phyloP scores from a whole-genome alignment of 2,888 invertebrate genomes.

The Graphium colonna region DNA sequence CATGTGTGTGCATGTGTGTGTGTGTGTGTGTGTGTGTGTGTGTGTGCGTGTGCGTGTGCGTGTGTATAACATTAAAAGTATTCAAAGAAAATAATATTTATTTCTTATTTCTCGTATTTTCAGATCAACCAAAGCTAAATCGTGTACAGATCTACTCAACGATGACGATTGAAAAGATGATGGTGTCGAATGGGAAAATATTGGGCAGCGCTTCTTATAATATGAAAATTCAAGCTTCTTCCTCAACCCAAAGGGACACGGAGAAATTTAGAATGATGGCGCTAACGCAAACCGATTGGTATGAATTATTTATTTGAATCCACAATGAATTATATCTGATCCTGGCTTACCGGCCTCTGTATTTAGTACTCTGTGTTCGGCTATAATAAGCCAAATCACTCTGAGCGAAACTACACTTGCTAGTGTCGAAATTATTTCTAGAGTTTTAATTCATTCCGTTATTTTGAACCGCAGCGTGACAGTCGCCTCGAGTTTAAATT shows the following conservation, averaged over 20 bases:
- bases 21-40: too few relatives aligned
- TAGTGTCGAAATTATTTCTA: constrained; percentile 16
- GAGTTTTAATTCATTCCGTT: constrained; percentile 9
- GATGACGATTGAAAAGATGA: constrained; percentile 69
- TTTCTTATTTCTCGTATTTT: too few relatives aligned
- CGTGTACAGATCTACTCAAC: constrained; percentile 85
- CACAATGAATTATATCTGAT: too few relatives aligned
- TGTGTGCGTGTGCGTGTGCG: too few relatives aligned
- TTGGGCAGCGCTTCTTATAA: constrained; percentile 3
- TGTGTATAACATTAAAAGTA: too few relatives aligned
- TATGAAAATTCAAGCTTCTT: constrained; percentile 5
- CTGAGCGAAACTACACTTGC: not conserved
- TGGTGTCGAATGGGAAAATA: constrained; percentile 9
- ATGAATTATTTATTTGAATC: not conserved
- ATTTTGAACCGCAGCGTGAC: constrained; percentile 3
- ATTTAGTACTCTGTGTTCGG: too few relatives aligned
- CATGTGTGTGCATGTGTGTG: too few relatives aligned
- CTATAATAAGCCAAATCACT: not conserved
- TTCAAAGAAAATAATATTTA: too few relatives aligned
- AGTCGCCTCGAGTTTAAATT: constrained; percentile 7
- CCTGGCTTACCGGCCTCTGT: too few relatives aligned
- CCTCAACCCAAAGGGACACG: not conserved
- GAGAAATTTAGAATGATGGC: not conserved
- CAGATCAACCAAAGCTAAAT: constrained; percentile 86
- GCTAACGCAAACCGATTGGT: not conserved